phyloP scores from a whole-genome alignment of 2,888 invertebrate genomes.

The Phania funesta region DNA sequence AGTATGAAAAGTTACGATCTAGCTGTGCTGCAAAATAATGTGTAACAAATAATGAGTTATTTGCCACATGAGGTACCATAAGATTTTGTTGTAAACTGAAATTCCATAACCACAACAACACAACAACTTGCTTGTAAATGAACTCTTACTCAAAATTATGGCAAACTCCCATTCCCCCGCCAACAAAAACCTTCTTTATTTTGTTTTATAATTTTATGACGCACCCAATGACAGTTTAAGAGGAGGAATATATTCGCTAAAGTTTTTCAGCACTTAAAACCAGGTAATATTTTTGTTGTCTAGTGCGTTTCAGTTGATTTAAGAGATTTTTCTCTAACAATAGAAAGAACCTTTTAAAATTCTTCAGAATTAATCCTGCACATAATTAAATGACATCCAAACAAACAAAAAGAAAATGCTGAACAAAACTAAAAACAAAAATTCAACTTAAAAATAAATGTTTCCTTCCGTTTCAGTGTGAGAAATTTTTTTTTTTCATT shows the following conservation, averaged over 20 bases:
- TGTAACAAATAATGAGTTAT: slow-evolving; percentile 55
- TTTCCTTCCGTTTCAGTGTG: slow-evolving; percentile 43
- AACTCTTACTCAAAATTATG: background rate
- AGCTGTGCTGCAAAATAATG: slow-evolving; percentile 23
- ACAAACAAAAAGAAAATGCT: slow-evolving; percentile 36
- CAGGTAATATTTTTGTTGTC: slow-evolving; percentile 25
- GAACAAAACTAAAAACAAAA: slow-evolving; percentile 27
- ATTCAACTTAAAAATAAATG: slow-evolving; percentile 40
- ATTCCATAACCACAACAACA: too few relatives aligned
- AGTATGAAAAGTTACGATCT: slow-evolving; percentile 3
- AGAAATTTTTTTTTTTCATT: background rate
- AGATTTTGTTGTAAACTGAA: slow-evolving; percentile 2
- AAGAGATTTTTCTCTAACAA: slow-evolving; percentile 7
- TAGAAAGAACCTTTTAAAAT: slow-evolving; percentile 38
- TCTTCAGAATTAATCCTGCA: slow-evolving; percentile 55
- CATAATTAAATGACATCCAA: slow-evolving; percentile 62
- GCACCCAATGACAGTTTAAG: slow-evolving; percentile 35
- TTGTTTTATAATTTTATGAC: slow-evolving; percentile 40
- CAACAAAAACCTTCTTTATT: background rate
- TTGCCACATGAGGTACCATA: slow-evolving; percentile 50
- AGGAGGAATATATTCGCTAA: background rate
- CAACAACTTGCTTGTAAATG: background rate
- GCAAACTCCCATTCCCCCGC: background rate
- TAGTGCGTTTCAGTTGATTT: slow-evolving; percentile 31
- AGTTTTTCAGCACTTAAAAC: background rate